Evolutionary conservation across 2,797 vertebrate species (phyloP), one percentile per base, ranked within the genome.

Genomic region (Buceros bicornis): DNA sequence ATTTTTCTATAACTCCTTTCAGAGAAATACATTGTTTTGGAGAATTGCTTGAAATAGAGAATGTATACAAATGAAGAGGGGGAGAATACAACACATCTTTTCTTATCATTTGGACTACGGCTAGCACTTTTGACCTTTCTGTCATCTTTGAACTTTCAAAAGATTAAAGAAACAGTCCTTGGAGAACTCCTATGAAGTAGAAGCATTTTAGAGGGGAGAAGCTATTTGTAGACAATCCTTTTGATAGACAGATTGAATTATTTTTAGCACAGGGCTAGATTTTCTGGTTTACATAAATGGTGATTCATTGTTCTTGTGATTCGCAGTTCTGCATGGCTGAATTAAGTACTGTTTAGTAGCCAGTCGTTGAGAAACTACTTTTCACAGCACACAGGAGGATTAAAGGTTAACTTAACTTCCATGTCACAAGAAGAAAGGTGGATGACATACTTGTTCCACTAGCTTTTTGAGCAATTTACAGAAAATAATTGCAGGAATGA

Each of bases 301-400:
- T 90, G 86, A 96, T 85, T 95, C 92, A 94, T 74, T 95, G 90
- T 88, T 91, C 80, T 74, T 95, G 48, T 90, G 79, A 88, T 90
- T 65, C 90, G 37, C 71, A 43, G 90, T 43, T 89, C 79, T 86
- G 48, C 43, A 28, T 1, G 4, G 48, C 29, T 93, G 56, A 89
- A 73, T 71, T 74, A 91, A 87, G 22, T 50, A 33, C 18, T 58
- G 16, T 60, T 89, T 85, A 73, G 48, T 13, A 2, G 18, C 11
- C n/a, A 90, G n/a, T 35, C 65, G 56, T 78, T 88, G 22, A 92
- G 81, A 92, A 96, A 92, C 40, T 87, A 54, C 43, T 71, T 77
- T 60, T 47, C 17, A 37, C 5, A 79, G 56, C 24, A 62, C 25
- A 84, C 28, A 90, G 69, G 56, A 70, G 78, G 92, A 81, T 64